Conservation (phyloP, 2,797 vertebrate genomes). For the Muscicapa comitata region DNA sequence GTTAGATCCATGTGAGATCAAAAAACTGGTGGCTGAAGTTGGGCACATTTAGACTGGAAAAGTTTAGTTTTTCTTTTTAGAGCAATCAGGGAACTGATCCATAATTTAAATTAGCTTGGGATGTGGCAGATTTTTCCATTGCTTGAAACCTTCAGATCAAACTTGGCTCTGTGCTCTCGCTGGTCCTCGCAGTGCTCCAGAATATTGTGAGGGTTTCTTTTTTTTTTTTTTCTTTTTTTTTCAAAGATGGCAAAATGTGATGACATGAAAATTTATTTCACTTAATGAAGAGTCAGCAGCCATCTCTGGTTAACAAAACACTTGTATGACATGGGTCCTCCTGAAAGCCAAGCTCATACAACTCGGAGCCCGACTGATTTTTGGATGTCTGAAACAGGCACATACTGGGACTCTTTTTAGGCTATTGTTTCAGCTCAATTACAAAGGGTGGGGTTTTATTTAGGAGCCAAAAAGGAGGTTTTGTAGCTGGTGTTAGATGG, state of each 20-base stretch:
- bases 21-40: conserved; percentile 9
- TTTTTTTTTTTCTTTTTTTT: not conserved
- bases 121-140: conserved; percentile 61
- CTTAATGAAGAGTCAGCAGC: conserved; percentile 17
- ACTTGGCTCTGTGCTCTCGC: conserved; percentile 23
- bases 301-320: not conserved
- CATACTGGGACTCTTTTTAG: not conserved
- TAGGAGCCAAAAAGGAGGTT: not conserved
- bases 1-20: not conserved
- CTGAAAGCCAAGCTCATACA: not conserved
- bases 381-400: not conserved
- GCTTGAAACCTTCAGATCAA: conserved; percentile 25
- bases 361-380: not conserved
- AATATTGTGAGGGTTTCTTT: not conserved
- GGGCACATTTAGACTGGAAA: conserved; percentile 42
- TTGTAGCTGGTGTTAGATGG: not conserved
- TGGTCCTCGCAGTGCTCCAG: conserved; percentile 11
- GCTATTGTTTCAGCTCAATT: not conserved
- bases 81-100: conserved; percentile 53
- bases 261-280: conserved; percentile 49
- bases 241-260: conserved; percentile 34
- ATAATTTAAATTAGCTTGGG: conserved; percentile 48
- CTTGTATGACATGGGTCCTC: not conserved
- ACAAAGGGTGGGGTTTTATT: not conserved
- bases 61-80: conserved; percentile 28